phyloP scores from a whole-genome alignment of 2,888 invertebrate genomes.

The Polymixis flavicincta region DNA sequence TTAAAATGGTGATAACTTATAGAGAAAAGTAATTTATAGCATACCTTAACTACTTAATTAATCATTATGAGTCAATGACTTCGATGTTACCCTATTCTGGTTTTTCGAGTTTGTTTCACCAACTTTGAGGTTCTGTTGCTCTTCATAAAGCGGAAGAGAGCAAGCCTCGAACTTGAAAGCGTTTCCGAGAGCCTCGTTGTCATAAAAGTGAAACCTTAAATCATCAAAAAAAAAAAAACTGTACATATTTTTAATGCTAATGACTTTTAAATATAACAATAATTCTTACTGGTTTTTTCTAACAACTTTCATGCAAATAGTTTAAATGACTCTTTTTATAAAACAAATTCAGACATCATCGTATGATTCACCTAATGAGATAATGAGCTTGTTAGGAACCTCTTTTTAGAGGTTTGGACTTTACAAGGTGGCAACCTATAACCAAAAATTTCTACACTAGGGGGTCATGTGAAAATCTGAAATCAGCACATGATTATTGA shows the following conservation, averaged over 20 bases:
- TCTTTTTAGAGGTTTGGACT: not conserved
- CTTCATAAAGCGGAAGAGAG: too few relatives aligned
- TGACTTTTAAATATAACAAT: not conserved
- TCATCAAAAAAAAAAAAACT: not conserved
- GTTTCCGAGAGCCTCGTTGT: not conserved
- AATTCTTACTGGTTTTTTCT: not conserved
- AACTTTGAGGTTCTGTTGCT: not conserved
- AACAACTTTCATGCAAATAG: not conserved
- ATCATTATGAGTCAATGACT: conserved; percentile 7
- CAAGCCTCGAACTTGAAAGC: not conserved
- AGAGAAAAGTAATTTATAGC: too few relatives aligned
- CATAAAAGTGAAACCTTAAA: not conserved
- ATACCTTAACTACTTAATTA: not conserved
- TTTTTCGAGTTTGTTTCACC: not conserved
- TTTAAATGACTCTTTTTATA: not conserved
- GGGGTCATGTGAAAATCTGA: too few relatives aligned
- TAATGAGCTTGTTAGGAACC: not conserved
- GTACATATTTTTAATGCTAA: not conserved
- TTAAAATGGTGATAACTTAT: not conserved
- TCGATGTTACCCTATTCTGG: not conserved
- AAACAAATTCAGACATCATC: not conserved
- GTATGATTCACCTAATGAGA: not conserved
- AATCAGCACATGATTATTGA: too few relatives aligned
- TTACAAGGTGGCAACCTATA: too few relatives aligned
- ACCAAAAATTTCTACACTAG: too few relatives aligned